Conservation (phyloP, 2,113 vertebrate species). For the Corythornis vintsioides region DNA sequence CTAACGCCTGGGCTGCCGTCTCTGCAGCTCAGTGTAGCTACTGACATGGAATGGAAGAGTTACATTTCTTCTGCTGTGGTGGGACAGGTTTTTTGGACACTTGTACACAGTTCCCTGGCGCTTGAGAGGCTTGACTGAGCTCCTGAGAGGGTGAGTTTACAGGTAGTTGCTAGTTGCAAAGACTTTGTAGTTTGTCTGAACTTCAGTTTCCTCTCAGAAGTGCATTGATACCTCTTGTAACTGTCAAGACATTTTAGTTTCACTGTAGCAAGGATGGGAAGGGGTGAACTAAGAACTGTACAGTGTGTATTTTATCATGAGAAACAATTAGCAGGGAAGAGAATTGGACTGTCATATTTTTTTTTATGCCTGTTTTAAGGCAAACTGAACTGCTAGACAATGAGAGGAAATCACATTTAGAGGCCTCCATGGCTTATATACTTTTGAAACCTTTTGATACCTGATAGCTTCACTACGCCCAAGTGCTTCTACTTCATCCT, state of each 20-base stretch:
- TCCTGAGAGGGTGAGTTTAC: background rate
- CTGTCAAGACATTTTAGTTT: background rate
- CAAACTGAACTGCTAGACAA: background rate
- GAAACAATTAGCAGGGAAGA: background rate
- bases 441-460: background rate
- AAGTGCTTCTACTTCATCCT: background rate
- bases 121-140: background rate
- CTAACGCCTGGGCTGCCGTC: fast-evolving
- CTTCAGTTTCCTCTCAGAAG: background rate
- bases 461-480: background rate
- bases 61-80: fast-evolving
- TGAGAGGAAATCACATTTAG: background rate
- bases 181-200: background rate
- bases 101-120: background rate
- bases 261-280: background rate
- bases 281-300: background rate
- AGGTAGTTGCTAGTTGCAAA: background rate
- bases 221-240: background rate
- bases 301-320: background rate
- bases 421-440: background rate
- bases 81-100: background rate
- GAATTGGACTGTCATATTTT: background rate
- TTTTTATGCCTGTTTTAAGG: background rate
- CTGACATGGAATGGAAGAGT: background rate
- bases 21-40: background rate